Conservation (phyloP, 1,140 invertebrate genomes). For the Platyura marginata region DNA sequence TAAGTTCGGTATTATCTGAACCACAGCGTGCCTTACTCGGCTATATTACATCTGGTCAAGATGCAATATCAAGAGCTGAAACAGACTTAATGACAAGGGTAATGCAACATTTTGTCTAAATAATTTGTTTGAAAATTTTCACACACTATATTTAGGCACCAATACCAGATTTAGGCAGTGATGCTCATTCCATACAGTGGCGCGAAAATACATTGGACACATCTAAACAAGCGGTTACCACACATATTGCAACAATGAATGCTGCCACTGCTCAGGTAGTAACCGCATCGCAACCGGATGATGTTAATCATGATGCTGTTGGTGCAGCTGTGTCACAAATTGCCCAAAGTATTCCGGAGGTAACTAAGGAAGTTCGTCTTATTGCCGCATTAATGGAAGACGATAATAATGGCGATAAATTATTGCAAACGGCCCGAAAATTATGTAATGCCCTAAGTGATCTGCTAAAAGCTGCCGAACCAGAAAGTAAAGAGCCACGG, state of each 20-base stretch:
- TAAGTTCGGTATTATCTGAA: conserved; percentile 66
- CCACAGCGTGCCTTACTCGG: conserved; percentile 81
- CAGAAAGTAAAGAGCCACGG: conserved; percentile 78
- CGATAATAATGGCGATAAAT: conserved; percentile 64
- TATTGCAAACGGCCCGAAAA: conserved; percentile 81
- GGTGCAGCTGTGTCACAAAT: conserved; percentile 95
- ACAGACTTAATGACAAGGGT: conserved; percentile 49
- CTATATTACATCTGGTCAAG: conserved; percentile 72
- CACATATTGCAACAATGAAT: conserved; percentile 97
- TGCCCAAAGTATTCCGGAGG: conserved; percentile 87
- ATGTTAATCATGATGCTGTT: conserved; percentile 86
- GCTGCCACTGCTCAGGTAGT: conserved; percentile 95
- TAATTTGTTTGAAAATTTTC: not conserved
- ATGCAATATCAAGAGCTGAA: conserved; percentile 73
- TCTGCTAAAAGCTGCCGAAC: conserved; percentile 83
- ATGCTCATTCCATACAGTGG: conserved; percentile 77
- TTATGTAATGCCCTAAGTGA: conserved; percentile 90
- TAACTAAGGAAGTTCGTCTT: conserved; percentile 85
- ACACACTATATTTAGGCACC: conserved; percentile 39
- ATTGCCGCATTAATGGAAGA: conserved; percentile 89
- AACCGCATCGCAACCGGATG: conserved; percentile 54
- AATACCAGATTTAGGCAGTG: conserved; percentile 65
- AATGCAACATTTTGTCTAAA: not conserved
- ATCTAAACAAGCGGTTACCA: conserved; percentile 89
- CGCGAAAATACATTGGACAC: conserved; percentile 86